Percentiles rank a stretch among this genome's conserved stretches.
phyloP scores from a whole-genome alignment of 1,140 invertebrate species.

The Phenacoccus solenopsis region DNA sequence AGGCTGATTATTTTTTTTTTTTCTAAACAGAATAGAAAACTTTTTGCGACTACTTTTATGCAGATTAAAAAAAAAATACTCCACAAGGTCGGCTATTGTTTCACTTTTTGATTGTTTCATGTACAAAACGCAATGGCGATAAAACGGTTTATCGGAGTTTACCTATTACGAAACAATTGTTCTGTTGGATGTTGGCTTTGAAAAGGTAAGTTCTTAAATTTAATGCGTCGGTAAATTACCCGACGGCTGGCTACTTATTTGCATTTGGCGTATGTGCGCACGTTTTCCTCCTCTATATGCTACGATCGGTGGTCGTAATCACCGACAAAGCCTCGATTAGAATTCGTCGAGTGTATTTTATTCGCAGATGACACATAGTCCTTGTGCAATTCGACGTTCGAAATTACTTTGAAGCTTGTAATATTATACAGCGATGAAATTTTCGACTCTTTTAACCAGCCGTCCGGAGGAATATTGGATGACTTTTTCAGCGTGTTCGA shows the following conservation, averaged over 20 bases:
- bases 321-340: background rate
- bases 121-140: background rate
- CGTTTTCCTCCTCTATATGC: too few relatives aligned
- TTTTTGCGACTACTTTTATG: background rate
- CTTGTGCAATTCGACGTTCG: too few relatives aligned
- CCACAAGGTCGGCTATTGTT: background rate
- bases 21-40: background rate
- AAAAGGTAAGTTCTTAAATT: background rate
- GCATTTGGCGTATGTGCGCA: background rate
- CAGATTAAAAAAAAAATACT: background rate
- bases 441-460: too few relatives aligned
- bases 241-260: background rate
- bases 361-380: background rate
- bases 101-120: background rate
- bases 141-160: background rate
- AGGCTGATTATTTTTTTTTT: background rate
- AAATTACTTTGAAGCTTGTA: too few relatives aligned
- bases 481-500: too few relatives aligned
- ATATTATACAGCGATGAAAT: too few relatives aligned
- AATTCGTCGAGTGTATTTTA: background rate
- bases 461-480: too few relatives aligned
- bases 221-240: background rate
- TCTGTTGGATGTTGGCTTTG: background rate
- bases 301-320: background rate
- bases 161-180: background rate